Evolutionary conservation across 2,888 invertebrate species (phyloP).

Genomic region (Chrysolina haemoptera): DNA sequence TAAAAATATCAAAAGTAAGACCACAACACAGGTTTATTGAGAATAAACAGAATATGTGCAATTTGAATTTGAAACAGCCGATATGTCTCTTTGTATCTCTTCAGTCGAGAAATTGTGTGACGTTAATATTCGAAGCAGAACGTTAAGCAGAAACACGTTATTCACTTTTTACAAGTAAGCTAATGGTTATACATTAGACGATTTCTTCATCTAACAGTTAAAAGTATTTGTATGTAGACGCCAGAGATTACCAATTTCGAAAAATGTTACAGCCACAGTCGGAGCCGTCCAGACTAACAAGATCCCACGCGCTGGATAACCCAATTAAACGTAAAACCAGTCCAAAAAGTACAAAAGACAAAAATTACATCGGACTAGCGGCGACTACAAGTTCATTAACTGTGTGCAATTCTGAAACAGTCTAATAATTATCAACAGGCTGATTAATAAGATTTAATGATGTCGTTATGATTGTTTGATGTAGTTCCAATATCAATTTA

Average conservation of each 20-base stretch:
- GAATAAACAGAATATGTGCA: too few relatives aligned
- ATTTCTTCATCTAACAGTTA: slow-evolving; percentile 12
- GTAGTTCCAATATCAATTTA: slow-evolving; percentile 12
- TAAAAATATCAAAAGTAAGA: too few relatives aligned
- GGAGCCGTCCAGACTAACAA: not conserved
- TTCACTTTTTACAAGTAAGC: too few relatives aligned
- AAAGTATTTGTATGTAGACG: not conserved
- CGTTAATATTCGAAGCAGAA: too few relatives aligned
- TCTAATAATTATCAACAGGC: not conserved
- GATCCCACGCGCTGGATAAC: slow-evolving; percentile 15
- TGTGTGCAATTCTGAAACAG: not conserved
- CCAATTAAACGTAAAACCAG: slow-evolving; percentile 17
- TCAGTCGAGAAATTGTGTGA: too few relatives aligned
- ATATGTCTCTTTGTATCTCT: too few relatives aligned
- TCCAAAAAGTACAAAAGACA: slow-evolving; percentile 13
- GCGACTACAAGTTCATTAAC: not conserved
- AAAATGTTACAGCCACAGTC: slow-evolving; percentile 2
- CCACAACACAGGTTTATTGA: too few relatives aligned
- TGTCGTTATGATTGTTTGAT: slow-evolving; percentile 13
- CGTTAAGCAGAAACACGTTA: too few relatives aligned
- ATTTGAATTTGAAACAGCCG: too few relatives aligned
- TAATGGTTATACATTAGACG: not conserved
- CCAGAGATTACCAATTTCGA: not conserved
- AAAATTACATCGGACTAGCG: not conserved
- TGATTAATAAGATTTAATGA: slow-evolving; percentile 11